phyloP scores from a whole-genome alignment of 1,140 invertebrate species.

The Hyles vespertilio region DNA sequence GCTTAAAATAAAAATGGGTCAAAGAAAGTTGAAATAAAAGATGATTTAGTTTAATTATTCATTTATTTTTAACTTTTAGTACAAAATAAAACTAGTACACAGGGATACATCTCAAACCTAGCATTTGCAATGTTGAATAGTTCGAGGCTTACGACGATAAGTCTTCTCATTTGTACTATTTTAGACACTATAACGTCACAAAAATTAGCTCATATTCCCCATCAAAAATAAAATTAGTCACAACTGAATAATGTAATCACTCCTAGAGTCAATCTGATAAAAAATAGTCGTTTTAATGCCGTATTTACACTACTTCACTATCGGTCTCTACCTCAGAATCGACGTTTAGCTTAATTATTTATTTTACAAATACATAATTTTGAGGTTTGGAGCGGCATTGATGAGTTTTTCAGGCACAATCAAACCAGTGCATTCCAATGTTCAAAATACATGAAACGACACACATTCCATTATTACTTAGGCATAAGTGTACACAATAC shows the following conservation, averaged over 20 bases:
- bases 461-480: conserved; percentile 7
- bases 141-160: conserved; percentile 75
- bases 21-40: conserved; percentile 20
- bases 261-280: conserved; percentile 57
- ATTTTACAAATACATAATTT: conserved; percentile 68
- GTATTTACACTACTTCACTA: conserved; percentile 57
- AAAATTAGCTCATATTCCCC: conserved; percentile 68
- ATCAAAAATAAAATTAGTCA: conserved; percentile 67
- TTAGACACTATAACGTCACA: conserved; percentile 74
- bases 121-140: conserved; percentile 74
- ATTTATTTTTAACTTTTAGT: conserved; percentile 76
- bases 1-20: too few species aligned
- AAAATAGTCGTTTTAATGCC: conserved; percentile 44
- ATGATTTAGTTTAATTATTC: conserved; percentile 52
- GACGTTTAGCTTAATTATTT: conserved; percentile 52
- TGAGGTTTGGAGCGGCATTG: conserved; percentile 74
- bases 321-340: conserved; percentile 47
- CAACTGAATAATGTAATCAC: conserved; percentile 75
- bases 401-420: conserved; percentile 73
- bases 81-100: conserved; percentile 78
- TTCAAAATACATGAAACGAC: conserved; percentile 58
- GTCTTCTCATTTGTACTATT: conserved; percentile 78
- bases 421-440: conserved; percentile 69
- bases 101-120: conserved; percentile 76
- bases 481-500: neutral